A percentile compares a stretch with the other conserved stretches of the same genome.
These are phyloP conservation scores for Brachylomia viminalis DNA, from an alignment of 2,888 invertebrate species.

Conservation along the genomic window DNA sequence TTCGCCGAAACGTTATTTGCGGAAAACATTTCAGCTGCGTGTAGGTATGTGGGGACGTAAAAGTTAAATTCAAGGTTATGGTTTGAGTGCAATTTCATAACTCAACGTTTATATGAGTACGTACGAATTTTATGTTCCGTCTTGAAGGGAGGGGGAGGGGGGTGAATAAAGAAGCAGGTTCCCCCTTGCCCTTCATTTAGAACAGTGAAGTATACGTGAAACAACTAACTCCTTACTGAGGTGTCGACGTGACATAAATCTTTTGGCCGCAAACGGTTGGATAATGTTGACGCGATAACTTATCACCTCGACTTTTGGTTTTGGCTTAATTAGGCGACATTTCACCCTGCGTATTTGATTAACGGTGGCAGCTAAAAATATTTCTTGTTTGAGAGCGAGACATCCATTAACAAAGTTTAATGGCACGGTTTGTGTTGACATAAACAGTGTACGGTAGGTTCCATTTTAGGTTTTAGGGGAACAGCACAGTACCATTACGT, in stretches of 20 bases:
- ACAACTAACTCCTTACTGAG: constrained; percentile 24
- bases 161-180: not conserved
- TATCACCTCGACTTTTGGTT: constrained; percentile 43
- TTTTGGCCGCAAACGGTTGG: constrained; percentile 28
- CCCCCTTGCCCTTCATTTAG: constrained; percentile 28
- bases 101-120: constrained; percentile 31
- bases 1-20: constrained; percentile 36
- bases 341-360: constrained; percentile 35
- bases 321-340: constrained; percentile 40
- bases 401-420: constrained; percentile 32
- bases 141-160: not conserved
- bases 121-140: constrained; percentile 45
- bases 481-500: constrained; percentile 15
- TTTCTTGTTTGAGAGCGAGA: constrained; percentile 15
- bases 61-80: constrained; percentile 42
- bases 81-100: constrained; percentile 52
- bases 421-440: constrained; percentile 26
- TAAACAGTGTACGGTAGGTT: constrained; percentile 15
- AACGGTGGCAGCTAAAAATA: constrained; percentile 47
- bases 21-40: constrained; percentile 46
- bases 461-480: constrained; percentile 16
- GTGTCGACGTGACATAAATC: constrained; percentile 54
- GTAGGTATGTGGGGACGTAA: constrained; percentile 38
- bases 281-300: constrained; percentile 36
- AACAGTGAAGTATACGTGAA: constrained; percentile 14